Base-by-base conservation (phyloP, 2,888 invertebrate species). In the Clitarchus hookeri region DNA sequence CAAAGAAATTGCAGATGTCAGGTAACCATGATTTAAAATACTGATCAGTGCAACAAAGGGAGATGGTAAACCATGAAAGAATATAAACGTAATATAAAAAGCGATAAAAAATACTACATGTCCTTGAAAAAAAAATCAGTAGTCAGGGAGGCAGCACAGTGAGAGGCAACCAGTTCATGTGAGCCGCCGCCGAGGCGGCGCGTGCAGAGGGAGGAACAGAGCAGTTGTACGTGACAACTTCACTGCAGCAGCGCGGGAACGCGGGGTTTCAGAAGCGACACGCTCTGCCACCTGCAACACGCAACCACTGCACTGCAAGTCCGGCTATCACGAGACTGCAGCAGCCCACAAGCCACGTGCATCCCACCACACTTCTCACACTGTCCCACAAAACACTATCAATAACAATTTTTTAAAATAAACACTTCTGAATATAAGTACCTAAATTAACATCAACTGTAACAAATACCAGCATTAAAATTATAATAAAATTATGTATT, bases 211-310 rank as follows among this genome's bases (percentile, higher is more conserved):
- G 12, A 48, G 48, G 48, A 48, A 48, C 48, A 48, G 65, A 23
- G 19, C 16, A 23, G 65, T n/a, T 65, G 65, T 19, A n/a, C n/a
- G n/a, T 1, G 19, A 23, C 48, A n/a, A 65, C 65, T n/a, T 65
- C 65, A 65, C 65, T 65, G 65, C 23, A 65, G 65, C 13, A 84
- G 27, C 44, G 84, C 23, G 25, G 84, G 84, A 11, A 44, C 44
- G 13, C 79, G 84, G 25, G 87, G 87, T 23, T 83, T 86, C n/a
- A 87, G 77, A 6, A 86, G 84, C 19, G 87, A 85, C 6, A 88
- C 87, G 83, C 85, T 83, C 44, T 87, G 87, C 87, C 87, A 87
- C 85, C 87, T 87, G 79, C 36, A 86, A 85, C 16, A 82, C 65
- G 19, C n/a, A 84, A 79, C 27, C 82, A 23, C 19, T 16, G 6